Evolutionary conservation across 2,113 vertebrate species (phyloP), one percentile per base, ranked within the genome.

Genomic region (Pleuronectes platessa): DNA sequence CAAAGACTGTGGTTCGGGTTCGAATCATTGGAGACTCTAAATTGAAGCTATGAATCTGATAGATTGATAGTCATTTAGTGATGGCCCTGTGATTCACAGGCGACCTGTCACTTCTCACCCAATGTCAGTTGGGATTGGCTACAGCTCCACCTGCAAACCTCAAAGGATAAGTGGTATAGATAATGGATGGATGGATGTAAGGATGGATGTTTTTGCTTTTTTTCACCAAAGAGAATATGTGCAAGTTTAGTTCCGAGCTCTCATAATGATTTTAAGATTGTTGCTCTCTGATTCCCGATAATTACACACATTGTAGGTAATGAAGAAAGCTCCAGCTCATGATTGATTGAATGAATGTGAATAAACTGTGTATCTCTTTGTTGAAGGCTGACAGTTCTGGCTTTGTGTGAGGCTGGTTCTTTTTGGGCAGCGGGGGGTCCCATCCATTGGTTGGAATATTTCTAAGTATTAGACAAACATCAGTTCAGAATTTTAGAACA

Each of bases 391-490:
- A 27, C 27, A 27, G 5, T 27, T 5, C 27, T 27, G 27, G 27
- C 27, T 27, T 27, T 27, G 37, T 9, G 20, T 63, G 45, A 37
- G 27, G 66, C 11, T 26, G 27, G 27, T 27, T 27, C 27, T 74
- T 67, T 71, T 79, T 37, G 18, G 23, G 27, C 27, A 27, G 27
- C 2, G 20, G 13, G 35, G 31, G 10, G 10, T 58, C 27, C 35
- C 17, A 20, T 13, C 20, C 21, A 35, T 61, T 69, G 13, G 21
- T 37, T 67, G 7, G 13, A 54, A 58, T 79, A 17, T 64, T 21
- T 59, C 60, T 59, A n/a, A 74, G 54, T 53, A 61, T 74, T 62
- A 59, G 54, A 54, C 24, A 49, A 35, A 27, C 51, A 47, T 55
- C 13, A 15, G 15, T 61, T 66, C 24, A 62, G 40, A 55, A 42